phyloP scores from a whole-genome alignment of 2,113 vertebrate genomes.

The Crocuta crocuta region DNA sequence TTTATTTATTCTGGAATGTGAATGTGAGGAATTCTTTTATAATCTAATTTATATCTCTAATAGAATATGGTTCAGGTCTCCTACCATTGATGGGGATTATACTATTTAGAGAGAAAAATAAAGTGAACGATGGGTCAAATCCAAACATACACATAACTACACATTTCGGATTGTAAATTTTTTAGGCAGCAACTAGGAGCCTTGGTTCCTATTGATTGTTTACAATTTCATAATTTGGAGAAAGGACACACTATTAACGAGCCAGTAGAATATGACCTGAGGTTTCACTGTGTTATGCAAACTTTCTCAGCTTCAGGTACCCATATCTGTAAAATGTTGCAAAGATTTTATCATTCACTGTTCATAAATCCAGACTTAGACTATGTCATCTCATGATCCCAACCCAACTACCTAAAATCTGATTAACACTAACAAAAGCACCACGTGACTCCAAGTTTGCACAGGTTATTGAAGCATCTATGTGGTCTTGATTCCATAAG shows the following conservation, averaged over 20 bases:
- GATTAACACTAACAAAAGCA: not conserved
- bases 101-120: not conserved
- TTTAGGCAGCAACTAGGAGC: not conserved
- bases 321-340: not conserved
- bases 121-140: not conserved
- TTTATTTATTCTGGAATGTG: not conserved
- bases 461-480: not conserved
- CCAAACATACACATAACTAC: not conserved
- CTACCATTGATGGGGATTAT: not conserved
- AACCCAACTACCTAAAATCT: not conserved
- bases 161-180: slow-evolving; percentile 33
- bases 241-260: not conserved
- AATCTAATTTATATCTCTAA: not conserved
- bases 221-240: not conserved
- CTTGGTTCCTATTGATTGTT: slow-evolving; percentile 12
- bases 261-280: not conserved
- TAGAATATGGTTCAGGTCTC: not conserved
- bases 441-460: not conserved
- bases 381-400: not conserved
- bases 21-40: not conserved
- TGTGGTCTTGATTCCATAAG: not conserved
- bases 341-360: not conserved
- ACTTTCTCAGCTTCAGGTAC: not conserved
- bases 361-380: not conserved
- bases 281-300: not conserved